phyloP scores from a whole-genome alignment of 1,140 invertebrate genomes.

The Diorhabda carinulata region DNA sequence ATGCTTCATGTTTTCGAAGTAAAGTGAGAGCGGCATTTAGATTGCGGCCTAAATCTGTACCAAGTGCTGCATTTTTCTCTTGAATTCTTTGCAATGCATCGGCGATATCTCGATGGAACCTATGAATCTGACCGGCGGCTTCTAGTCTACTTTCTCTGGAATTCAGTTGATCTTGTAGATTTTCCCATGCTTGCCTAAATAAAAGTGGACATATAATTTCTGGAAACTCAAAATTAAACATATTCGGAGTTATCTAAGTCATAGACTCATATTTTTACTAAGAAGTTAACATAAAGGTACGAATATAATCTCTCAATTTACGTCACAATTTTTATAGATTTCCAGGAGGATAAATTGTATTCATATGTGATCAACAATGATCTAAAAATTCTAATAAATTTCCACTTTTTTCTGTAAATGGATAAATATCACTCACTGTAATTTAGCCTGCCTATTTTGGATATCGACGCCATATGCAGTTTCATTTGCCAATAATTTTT shows the following conservation, averaged over 20 bases:
- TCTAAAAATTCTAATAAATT: constrained; percentile 2
- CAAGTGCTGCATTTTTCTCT: constrained; percentile 79
- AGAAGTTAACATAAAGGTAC: too few relatives aligned
- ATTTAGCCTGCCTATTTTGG: constrained; percentile 78
- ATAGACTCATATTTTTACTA: too few relatives aligned
- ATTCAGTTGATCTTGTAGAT: constrained; percentile 79
- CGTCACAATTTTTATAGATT: neutral
- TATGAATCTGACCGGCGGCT: constrained; percentile 92
- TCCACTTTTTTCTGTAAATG: neutral
- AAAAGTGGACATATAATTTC: neutral
- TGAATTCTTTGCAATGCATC: constrained; percentile 88
- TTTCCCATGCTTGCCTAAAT: constrained; percentile 78
- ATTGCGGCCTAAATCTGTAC: constrained; percentile 82
- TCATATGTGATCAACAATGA: too few relatives aligned
- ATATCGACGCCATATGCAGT: constrained; percentile 87
- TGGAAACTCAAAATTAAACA: too few relatives aligned
- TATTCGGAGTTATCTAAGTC: too few relatives aligned
- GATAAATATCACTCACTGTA: constrained; percentile 62
- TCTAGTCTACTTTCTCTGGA: constrained; percentile 80
- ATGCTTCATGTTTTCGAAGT: constrained; percentile 85
- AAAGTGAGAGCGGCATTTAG: constrained; percentile 81
- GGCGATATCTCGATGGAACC: constrained; percentile 93
- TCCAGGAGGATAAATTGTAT: too few relatives aligned
- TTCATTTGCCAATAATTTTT: constrained; percentile 82
- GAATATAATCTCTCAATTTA: neutral